Base-by-base conservation (phyloP, 2,113 vertebrate genomes). In the Xiphias gladius region DNA sequence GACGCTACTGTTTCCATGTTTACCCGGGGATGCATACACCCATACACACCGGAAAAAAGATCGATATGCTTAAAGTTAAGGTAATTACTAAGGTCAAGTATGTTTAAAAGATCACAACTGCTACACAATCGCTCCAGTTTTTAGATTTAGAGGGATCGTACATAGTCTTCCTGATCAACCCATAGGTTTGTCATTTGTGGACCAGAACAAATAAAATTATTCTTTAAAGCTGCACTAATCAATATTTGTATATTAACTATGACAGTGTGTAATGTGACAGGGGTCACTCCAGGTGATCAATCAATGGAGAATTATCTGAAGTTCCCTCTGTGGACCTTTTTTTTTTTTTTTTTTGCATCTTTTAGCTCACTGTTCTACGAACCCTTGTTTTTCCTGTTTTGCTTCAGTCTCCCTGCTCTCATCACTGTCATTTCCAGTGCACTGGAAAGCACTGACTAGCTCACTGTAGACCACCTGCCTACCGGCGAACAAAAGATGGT, bases 391-490 rank as follows among this genome's bases (percentile, higher is more conserved):
- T 39, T n/a, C 19, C 50, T 54, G 48, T 67, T 46, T 35, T 37
- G 67, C 22, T 71, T 71, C 50, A 4, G 13, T 52, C 46, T 22
- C 66, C n/a, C 20, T 35, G 67, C 35, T 71, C 35, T 52, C 46
- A 52, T 55, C 68, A 39, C 30, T 24, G 50, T 57, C 69, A 71
- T 13, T 26, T 71, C 69, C 52, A 71, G 20, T n/a, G n/a, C 52
- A 26, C 52, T n/a, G n/a, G n/a, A n/a, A n/a, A 71, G 52, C 69
- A 70, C 13, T 11, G 48, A 24, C 10, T 1, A n/a, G 4, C 48
- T n/a, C 67, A 37, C 0, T 37, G 46, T 8, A 54, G 19, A 35
- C 26, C 26, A 50, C 17, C 63, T 48, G 1, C 11, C 62, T 20
- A 17, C n/a, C 2, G 5, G n/a, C 16, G 20, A 61, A 7, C 43